These are phyloP conservation scores for Cygnus buccinator DNA, from an alignment of 2,113 vertebrate species.

Conservation along the genomic window DNA sequence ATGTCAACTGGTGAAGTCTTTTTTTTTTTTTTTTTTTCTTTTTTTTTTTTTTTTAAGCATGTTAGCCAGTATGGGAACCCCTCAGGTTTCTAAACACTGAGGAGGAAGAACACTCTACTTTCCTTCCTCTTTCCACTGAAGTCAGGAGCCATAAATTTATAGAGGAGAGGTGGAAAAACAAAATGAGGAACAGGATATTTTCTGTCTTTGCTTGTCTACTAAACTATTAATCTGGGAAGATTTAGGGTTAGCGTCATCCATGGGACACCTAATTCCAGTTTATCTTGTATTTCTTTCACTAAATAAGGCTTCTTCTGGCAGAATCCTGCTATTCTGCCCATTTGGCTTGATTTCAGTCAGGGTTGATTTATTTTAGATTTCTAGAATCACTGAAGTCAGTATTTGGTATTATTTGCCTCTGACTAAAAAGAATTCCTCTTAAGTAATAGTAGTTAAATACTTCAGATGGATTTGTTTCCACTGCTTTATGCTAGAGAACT, in stretches of 20 bases:
- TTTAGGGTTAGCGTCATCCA: not conserved
- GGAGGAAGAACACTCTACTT: not conserved
- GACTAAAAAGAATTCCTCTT: not conserved
- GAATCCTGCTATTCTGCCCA: not conserved
- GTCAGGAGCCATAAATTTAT: not conserved
- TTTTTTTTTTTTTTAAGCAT: not conserved
- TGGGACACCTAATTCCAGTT: not conserved
- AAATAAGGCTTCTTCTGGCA: not conserved
- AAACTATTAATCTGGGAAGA: not conserved
- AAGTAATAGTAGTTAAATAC: not conserved
- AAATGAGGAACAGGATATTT: not conserved
- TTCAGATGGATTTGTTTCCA: not conserved
- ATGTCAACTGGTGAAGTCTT: accelerated
- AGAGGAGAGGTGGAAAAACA: not conserved
- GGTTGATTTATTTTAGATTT: not conserved
- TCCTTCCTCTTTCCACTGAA: not conserved
- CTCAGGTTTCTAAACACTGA: not conserved
- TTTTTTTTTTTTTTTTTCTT: not conserved
- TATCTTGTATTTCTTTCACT: not conserved
- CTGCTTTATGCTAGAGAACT: not conserved
- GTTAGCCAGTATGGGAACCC: not conserved
- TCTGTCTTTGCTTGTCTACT: not conserved
- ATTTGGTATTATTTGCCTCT: not conserved
- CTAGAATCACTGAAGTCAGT: not conserved
- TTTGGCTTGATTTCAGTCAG: not conserved